Conservation (phyloP, 2,113 vertebrate genomes). For the Hemibagrus wyckioides region DNA sequence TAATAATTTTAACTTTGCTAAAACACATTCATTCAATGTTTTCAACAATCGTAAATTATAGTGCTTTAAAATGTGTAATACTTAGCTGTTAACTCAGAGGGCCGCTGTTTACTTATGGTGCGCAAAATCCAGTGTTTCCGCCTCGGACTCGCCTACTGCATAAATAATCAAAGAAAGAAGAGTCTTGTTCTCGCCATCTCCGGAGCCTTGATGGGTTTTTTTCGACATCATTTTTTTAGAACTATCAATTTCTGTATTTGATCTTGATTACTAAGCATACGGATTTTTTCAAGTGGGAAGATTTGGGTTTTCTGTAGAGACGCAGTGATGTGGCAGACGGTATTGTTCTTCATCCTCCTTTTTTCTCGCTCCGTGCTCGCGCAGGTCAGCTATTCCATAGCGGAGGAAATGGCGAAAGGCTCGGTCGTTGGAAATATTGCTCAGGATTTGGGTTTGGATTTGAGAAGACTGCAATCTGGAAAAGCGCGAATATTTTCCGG, state of each 20-base stretch:
- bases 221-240: constrained; percentile 30
- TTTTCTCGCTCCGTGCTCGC: constrained; percentile 33
- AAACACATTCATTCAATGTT: not conserved
- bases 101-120: constrained; percentile 44
- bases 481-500: constrained; percentile 61
- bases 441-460: constrained; percentile 66
- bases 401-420: constrained; percentile 66
- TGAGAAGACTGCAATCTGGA: constrained; percentile 52
- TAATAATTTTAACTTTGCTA: not conserved
- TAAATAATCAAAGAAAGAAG: constrained; percentile 1
- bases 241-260: not conserved
- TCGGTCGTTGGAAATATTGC: constrained; percentile 68
- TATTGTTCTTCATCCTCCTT: constrained; percentile 36
- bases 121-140: not conserved
- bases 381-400: constrained; percentile 66
- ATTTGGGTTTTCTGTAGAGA: not conserved
- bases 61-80: constrained; percentile 27
- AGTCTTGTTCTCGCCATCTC: constrained; percentile 20
- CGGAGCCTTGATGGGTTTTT: constrained; percentile 56
- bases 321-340: constrained; percentile 58
- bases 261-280: constrained; percentile 48
- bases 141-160: constrained; percentile 6
- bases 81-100: constrained; percentile 36
- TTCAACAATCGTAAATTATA: not conserved
- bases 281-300: not conserved